Percentiles rank a stretch among this genome's conserved stretches.
phyloP scores from a whole-genome alignment of 2,797 vertebrate genomes.

The Ctenopoma multispine region DNA sequence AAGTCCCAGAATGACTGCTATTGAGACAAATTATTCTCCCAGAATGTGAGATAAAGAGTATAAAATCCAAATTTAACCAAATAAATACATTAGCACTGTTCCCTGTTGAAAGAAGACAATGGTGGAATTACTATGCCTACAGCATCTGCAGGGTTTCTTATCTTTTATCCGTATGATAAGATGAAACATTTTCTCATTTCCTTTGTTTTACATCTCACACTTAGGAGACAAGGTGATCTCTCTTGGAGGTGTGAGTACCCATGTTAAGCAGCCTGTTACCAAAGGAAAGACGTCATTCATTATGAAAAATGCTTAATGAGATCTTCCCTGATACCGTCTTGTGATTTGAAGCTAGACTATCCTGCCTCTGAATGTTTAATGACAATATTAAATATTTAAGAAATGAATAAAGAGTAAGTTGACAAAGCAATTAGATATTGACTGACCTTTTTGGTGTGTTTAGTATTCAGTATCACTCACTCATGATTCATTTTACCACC shows the following conservation, averaged over 20 bases:
- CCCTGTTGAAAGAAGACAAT: constrained; percentile 42
- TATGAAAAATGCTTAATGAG: constrained; percentile 73
- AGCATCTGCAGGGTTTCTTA: constrained; percentile 54
- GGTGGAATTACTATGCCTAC: constrained; percentile 44
- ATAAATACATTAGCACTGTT: constrained; percentile 59
- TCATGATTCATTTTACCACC: constrained; percentile 53
- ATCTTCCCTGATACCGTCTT: constrained; percentile 53
- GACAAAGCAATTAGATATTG: constrained; percentile 81
- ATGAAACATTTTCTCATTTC: constrained; percentile 70
- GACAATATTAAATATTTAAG: constrained; percentile 76
- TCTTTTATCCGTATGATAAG: constrained; percentile 60
- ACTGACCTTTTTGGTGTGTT: constrained; percentile 74
- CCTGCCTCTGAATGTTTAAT: constrained; percentile 66
- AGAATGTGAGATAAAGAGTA: constrained; percentile 35
- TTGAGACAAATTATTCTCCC: constrained; percentile 32
- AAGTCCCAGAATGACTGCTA: constrained; percentile 32
- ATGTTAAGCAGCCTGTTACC: constrained; percentile 68
- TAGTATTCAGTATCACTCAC: constrained; percentile 68
- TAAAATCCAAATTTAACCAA: constrained; percentile 57
- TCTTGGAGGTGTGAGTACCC: constrained; percentile 55
- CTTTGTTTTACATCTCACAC: constrained; percentile 74
- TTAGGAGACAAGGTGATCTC: constrained; percentile 58
- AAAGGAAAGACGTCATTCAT: constrained; percentile 72
- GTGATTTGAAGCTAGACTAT: constrained; percentile 53
- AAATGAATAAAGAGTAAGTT: constrained; percentile 74